phyloP scores from a whole-genome alignment of 2,113 vertebrate species.

The Amazona guildingii region DNA sequence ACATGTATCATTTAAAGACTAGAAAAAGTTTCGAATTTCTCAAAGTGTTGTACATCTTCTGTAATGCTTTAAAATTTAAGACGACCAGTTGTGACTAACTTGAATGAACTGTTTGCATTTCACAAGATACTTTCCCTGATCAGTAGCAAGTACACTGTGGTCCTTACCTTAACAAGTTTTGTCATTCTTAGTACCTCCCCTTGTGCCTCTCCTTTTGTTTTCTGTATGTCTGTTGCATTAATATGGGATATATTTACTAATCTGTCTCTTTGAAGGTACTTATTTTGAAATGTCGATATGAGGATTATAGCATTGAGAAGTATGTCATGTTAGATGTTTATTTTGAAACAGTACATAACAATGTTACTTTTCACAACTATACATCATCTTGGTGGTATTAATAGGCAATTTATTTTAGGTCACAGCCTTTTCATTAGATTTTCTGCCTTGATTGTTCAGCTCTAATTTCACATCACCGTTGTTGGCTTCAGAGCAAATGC shows the following conservation, averaged over 20 bases:
- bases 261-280: neutral
- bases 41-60: neutral
- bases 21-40: neutral
- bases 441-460: neutral
- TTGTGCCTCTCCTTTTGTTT: neutral
- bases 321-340: neutral
- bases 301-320: neutral
- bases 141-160: neutral
- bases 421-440: neutral
- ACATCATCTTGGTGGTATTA: neutral
- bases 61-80: neutral
- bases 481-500: neutral
- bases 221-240: neutral
- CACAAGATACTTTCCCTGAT: neutral
- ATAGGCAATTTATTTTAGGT: neutral
- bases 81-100: neutral
- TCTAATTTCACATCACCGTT: neutral
- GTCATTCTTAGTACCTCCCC: neutral
- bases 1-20: neutral
- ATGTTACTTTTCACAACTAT: neutral
- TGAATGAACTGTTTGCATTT: neutral
- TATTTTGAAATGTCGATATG: neutral
- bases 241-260: neutral
- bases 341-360: neutral
- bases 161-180: neutral